phyloP scores from a whole-genome alignment of 2,888 invertebrate genomes.

The Netelia inedita region DNA sequence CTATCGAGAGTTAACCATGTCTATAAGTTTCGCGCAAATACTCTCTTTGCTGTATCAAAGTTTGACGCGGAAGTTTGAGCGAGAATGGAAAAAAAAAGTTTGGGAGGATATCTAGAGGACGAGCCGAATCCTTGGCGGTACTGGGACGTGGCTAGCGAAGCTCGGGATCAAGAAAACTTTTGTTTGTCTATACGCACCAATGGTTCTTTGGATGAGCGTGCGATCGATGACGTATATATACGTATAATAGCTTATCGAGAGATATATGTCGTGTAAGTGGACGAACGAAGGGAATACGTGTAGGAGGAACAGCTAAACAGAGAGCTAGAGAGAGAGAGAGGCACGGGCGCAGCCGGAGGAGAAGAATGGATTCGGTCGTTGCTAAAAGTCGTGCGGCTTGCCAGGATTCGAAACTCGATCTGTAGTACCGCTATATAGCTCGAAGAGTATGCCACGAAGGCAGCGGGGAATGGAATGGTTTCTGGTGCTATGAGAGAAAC shows the following conservation, averaged over 20 bases:
- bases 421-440: conserved; percentile 33
- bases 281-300: conserved; percentile 55
- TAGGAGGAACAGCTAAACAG: conserved; percentile 27
- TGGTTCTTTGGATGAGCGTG: conserved; percentile 73
- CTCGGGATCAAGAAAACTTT: conserved; percentile 53
- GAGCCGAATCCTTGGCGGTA: conserved; percentile 39
- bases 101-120: conserved; percentile 16
- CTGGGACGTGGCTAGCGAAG: conserved; percentile 28
- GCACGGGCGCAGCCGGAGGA: conserved; percentile 41
- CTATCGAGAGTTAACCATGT: conserved; percentile 40
- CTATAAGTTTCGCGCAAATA: conserved; percentile 52
- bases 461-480: conserved; percentile 50
- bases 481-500: conserved; percentile 22
- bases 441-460: conserved; percentile 30
- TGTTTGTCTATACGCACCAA: conserved; percentile 72
- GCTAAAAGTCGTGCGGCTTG: conserved; percentile 43
- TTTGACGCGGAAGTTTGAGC: conserved; percentile 55
- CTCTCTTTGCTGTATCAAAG: conserved; percentile 59
- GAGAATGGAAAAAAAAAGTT: conserved; percentile 18
- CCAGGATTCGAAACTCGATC: conserved; percentile 61
- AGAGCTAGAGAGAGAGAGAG: conserved; percentile 27
- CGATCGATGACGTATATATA: conserved; percentile 76
- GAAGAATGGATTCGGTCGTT: conserved; percentile 73
- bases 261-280: conserved; percentile 62
- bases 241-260: conserved; percentile 25